phyloP scores from a whole-genome alignment of 2,797 vertebrate genomes.

The Rhinatrema bivittatum region DNA sequence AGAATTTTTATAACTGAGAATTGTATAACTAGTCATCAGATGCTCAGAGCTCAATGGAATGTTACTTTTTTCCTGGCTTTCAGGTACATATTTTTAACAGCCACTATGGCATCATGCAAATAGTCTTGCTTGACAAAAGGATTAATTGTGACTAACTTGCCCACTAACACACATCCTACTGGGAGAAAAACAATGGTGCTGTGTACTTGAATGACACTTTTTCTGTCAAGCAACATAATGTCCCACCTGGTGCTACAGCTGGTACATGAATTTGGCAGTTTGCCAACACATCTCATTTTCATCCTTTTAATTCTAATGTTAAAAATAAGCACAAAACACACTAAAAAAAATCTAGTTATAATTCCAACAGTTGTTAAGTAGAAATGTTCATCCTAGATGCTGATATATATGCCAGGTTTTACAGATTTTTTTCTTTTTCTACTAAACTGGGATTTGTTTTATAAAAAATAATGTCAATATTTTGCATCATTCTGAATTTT shows the following conservation, averaged over 20 bases:
- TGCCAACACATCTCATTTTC: constrained; percentile 14
- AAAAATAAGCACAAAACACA: background rate
- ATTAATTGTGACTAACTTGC: constrained; percentile 18
- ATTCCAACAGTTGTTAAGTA: too few species aligned
- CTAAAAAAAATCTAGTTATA: constrained; percentile 7
- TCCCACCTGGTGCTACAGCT: constrained; percentile 16
- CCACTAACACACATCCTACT: constrained; percentile 11
- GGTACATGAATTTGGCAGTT: constrained; percentile 9
- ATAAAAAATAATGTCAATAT: too few species aligned
- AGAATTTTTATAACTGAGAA: too few species aligned
- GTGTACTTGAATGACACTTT: constrained; percentile 16
- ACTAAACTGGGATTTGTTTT: too few species aligned
- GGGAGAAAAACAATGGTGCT: constrained; percentile 10
- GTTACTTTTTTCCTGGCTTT: constrained; percentile 5
- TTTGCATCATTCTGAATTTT: too few species aligned
- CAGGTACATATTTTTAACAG: constrained; percentile 12
- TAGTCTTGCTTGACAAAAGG: constrained; percentile 11
- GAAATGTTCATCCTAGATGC: too few species aligned
- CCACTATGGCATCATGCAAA: constrained; percentile 8
- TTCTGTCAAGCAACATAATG: constrained; percentile 19
- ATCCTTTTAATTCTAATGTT: constrained; percentile 3
- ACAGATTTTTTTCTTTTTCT: too few species aligned
- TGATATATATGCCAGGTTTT: too few species aligned
- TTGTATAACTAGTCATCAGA: too few species aligned
- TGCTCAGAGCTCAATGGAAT: background rate